phyloP scores from a whole-genome alignment of 2,797 vertebrate species.

The Sebastes jordani region DNA sequence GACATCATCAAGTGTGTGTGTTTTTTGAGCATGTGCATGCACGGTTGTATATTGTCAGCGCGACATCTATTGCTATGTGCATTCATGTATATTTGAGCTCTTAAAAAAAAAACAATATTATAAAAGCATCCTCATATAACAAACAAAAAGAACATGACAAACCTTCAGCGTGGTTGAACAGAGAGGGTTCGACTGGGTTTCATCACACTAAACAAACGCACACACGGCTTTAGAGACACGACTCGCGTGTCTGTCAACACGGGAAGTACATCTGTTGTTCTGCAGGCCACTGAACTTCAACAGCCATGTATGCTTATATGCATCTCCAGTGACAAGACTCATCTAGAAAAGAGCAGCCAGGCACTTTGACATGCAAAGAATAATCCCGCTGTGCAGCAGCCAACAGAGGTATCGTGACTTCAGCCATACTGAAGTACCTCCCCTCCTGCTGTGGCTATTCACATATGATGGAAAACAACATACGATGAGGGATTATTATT shows the following conservation, averaged over 20 bases:
- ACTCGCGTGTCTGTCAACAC: constrained; percentile 19
- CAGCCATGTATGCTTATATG: constrained; percentile 5
- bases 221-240: background rate
- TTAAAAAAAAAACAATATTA: background rate
- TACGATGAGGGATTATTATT: background rate
- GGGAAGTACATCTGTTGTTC: constrained; percentile 45
- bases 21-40: constrained; percentile 24
- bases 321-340: constrained; percentile 17
- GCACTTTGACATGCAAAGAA: constrained; percentile 32
- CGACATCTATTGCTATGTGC: background rate
- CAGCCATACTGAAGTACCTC: background rate
- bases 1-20: constrained; percentile 51
- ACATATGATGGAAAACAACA: background rate
- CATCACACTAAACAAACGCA: background rate
- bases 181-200: background rate
- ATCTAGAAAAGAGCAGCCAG: background rate
- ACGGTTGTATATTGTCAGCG: constrained; percentile 10
- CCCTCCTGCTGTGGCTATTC: constrained; percentile 8
- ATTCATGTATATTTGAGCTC: constrained; percentile 2
- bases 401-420: constrained; percentile 15
- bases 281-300: constrained; percentile 40
- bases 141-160: background rate
- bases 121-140: background rate
- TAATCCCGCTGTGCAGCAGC: constrained; percentile 6
- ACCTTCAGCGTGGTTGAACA: background rate